phyloP scores from a whole-genome alignment of 2,888 invertebrate species.

The Autographa gamma region DNA sequence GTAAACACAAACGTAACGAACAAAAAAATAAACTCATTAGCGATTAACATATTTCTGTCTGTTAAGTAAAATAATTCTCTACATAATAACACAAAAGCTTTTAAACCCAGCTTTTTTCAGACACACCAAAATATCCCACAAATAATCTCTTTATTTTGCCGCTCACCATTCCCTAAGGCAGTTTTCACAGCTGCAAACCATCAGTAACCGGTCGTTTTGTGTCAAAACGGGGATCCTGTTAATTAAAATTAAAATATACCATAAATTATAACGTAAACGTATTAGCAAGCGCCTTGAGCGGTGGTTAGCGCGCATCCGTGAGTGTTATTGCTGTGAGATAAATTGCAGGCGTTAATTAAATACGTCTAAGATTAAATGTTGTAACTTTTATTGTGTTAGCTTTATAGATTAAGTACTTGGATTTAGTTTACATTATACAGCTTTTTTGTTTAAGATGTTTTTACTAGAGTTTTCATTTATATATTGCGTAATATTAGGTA shows the following conservation, averaged over 20 bases:
- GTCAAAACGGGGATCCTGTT: slow-evolving; percentile 62
- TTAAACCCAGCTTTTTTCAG: too few species aligned
- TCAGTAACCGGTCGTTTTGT: slow-evolving; percentile 47
- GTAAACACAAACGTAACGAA: too few species aligned
- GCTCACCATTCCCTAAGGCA: neutral
- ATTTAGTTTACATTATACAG: neutral
- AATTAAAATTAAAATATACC: slow-evolving; percentile 75
- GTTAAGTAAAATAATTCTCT: too few species aligned
- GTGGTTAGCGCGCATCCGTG: slow-evolving; percentile 40
- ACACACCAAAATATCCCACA: neutral
- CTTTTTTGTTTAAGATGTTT: too few species aligned
- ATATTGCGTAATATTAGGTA: too few species aligned
- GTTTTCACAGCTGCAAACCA: slow-evolving; percentile 27
- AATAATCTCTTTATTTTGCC: too few species aligned
- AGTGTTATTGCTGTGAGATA: slow-evolving; percentile 55
- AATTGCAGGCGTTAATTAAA: slow-evolving; percentile 41
- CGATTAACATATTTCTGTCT: too few species aligned
- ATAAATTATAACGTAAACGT: slow-evolving; percentile 71
- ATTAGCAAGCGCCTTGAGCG: slow-evolving; percentile 41
- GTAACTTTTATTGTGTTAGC: slow-evolving; percentile 2
- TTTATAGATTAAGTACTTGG: neutral
- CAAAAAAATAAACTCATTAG: too few species aligned
- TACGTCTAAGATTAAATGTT: slow-evolving; percentile 6
- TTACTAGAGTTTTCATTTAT: too few species aligned
- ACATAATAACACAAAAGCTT: too few species aligned